Conservation (phyloP, 2,113 vertebrate species). For the Poeciliopsis turrubarensis region DNA sequence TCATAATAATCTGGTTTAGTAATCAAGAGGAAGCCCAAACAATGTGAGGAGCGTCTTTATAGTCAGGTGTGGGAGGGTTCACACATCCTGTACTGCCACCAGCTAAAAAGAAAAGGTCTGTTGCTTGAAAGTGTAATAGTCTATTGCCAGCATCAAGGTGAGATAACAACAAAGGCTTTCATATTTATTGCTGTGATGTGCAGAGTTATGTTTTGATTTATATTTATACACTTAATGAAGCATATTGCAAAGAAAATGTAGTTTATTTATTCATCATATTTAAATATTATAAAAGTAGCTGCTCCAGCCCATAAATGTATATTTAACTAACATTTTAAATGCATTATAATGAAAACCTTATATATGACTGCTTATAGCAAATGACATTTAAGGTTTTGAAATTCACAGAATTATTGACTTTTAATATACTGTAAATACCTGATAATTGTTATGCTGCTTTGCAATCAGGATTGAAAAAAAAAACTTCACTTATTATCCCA, state of each 20-base stretch:
- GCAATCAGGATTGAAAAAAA: not conserved
- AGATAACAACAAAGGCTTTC: not conserved
- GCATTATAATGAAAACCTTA: too few species aligned
- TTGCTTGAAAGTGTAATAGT: too few species aligned
- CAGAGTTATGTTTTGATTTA: not conserved
- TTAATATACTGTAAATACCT: too few species aligned
- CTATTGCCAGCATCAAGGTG: not conserved
- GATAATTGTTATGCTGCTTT: not conserved
- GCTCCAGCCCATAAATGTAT: not conserved
- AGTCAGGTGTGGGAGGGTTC: slow-evolving; percentile 46
- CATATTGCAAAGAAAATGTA: not conserved
- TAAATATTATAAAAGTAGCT: not conserved
- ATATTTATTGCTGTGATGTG: not conserved
- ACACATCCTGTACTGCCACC: slow-evolving; percentile 23
- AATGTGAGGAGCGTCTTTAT: slow-evolving; percentile 51
- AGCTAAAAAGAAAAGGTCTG: not conserved
- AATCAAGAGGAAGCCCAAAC: slow-evolving; percentile 71
- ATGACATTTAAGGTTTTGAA: too few species aligned
- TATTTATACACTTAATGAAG: not conserved
- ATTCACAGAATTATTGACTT: too few species aligned
- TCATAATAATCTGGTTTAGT: slow-evolving; percentile 56
- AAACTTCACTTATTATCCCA: not conserved
- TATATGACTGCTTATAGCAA: too few species aligned
- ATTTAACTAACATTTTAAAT: too few species aligned
- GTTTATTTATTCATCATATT: not conserved